Evolutionary conservation across 2,888 invertebrate genomes (phyloP), one percentile per base, ranked within the genome.

Genomic region (Melikaiella ostensackeni): DNA sequence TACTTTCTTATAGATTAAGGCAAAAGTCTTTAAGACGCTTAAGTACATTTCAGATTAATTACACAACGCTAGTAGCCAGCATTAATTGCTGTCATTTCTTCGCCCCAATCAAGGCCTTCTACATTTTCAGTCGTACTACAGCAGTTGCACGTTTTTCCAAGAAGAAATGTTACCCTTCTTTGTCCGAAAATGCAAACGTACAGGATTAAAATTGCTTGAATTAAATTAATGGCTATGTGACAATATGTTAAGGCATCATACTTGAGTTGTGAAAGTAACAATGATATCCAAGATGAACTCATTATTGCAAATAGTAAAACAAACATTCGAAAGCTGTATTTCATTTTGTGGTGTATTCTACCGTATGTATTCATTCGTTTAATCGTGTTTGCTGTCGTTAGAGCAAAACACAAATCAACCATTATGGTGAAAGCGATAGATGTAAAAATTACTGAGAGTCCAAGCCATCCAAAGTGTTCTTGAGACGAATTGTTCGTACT

Each of bases 61-160:
- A 55, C n/a, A 11, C 30, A 55, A 30, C 11, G 19, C 86, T 85
- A 93, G 86, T 93, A 93, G 74, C 94, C 94, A 21, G 95, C 95
- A 87, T 96, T 96, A 94, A 97, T 97, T 81, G 97, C 96, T 75
- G 96, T 95, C 96, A 97, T 95, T 92, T 97, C 97, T 87, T 97
- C 97, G 0, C 97, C 97, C 97, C 97, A 97, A 87, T 97, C 97
- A n/a, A 94, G 94, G 0, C 94, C 93, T 3, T 95, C 95, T 38
- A 95, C 93, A 0, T 95, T 95, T 82, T 96, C 95, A 11, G 87
- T 88, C 7, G 92, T 92, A 75, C 91, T 91, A 84, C 93, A 94
- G 80, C 94, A 94, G 70, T 92, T 90, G 91, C 96, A 97, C 75
- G 96, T 95, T 91, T 97, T 97, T 80, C 95, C 94, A 66, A 97